Evolutionary conservation across 2,888 invertebrate genomes (phyloP), one percentile per base, ranked within the genome.

Genomic region (Cataglyphis cursor): DNA sequence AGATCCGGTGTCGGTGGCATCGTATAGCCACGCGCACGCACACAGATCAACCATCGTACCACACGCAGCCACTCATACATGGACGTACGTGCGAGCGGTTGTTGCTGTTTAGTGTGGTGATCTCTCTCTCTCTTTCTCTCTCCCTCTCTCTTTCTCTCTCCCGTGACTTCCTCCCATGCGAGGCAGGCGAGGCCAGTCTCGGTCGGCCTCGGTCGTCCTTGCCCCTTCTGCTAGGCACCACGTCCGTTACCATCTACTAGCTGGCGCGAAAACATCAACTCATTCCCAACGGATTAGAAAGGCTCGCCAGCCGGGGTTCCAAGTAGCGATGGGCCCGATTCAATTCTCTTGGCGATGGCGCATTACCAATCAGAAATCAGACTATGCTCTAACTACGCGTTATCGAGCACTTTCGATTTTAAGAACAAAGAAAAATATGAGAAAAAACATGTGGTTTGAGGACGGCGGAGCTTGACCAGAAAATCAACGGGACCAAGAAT

Each of bases 141-240:
- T 18, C 44, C 31, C 21, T 44, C 51, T 18, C 24, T 28, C 28
- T 28, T n/a, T n/a, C 48, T 18, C 44, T 41, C 24, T 54, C 51
- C 21, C 24, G 38, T 80, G 86, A 90, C 88, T 89, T 90, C 91
- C 85, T 90, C 84, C 84, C 87, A 62, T 73, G 82, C 70, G 62
- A 48, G 80, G 75, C 41, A 51, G 24, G 84, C 84, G 41, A 85
- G 51, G 81, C 81, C 72, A 81, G 62, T 81, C 85, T 82, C 84
- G 90, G 80, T 91, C 94, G 94, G 94, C 94, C 94, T 94, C 94
- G 94, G 93, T 92, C 94, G 94, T 94, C 94, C 94, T 94, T 94
- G 94, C 94, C 93, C 93, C 93, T 90, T 91, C 90, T 76, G 89
- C 88, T 92, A 93, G 94, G 93, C 94, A 94, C 91, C 93, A 85